These are phyloP conservation scores for Gasterosteus nipponicus DNA, from an alignment of 2,113 vertebrate genomes.

Conservation along the genomic window DNA sequence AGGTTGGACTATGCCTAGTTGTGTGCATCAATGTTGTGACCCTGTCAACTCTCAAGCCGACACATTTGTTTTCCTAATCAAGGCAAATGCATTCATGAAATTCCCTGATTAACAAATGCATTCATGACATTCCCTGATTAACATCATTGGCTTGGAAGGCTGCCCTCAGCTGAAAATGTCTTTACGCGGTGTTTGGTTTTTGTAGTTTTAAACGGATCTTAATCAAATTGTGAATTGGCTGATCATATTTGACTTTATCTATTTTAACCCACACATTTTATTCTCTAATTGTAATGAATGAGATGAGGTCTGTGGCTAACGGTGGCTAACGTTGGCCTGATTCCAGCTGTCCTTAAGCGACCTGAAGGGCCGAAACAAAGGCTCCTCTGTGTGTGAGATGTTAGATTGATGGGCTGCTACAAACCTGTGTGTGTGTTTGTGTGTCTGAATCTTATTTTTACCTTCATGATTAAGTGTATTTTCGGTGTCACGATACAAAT, in stretches of 20 bases:
- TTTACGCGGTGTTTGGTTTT: constrained; percentile 3
- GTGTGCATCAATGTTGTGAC: not conserved
- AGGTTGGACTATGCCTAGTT: constrained; percentile 79
- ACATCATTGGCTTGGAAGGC: not conserved
- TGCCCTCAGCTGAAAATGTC: constrained; percentile 9
- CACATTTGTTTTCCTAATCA: not conserved
- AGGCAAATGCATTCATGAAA: constrained; percentile 18
- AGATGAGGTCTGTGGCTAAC: constrained; percentile 59
- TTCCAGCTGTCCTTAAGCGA: constrained; percentile 72
- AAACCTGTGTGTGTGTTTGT: not conserved
- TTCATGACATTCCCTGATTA: constrained; percentile 3
- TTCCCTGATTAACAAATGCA: constrained; percentile 10
- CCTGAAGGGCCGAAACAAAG: constrained; percentile 65
- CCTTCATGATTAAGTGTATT: not conserved
- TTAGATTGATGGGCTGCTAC: constrained; percentile 19
- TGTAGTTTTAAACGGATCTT: constrained; percentile 33
- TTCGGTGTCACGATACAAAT: not conserved
- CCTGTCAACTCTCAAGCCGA: not conserved
- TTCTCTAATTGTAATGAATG: constrained; percentile 64
- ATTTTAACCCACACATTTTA: constrained; percentile 34
- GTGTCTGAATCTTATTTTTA: not conserved
- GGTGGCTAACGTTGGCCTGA: constrained; percentile 59
- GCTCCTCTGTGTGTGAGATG: constrained; percentile 42
- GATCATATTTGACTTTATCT: constrained; percentile 23
- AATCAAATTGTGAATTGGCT: constrained; percentile 47